Base-by-base conservation (phyloP, 2,113 vertebrate species). In the Megaptera novaeangliae region DNA sequence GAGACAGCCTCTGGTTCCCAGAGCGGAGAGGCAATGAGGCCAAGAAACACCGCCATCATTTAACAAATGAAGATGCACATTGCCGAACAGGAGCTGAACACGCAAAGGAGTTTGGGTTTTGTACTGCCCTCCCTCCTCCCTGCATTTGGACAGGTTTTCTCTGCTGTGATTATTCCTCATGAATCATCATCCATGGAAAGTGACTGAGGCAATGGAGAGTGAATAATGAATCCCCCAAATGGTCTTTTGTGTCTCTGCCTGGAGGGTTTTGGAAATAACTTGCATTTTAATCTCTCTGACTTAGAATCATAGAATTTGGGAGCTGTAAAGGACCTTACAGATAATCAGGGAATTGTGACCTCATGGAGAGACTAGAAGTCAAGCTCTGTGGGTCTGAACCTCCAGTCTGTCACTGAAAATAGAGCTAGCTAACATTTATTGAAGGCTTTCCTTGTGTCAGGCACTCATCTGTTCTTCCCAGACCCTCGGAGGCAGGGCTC, bases 151-250 rank as follows among this genome's bases (percentile, higher is more conserved):
- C 92, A 92, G 92, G 75, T 96, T 96, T 97, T 84, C 95, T 94
- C 66, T 97, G 82, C 91, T 94, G 57, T 89, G 96, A 97, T 97
- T 86, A 95, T 93, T 97, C 39, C 46, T 61, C 72, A 83, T 97
- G 96, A 98, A 96, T 97, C 96, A 97, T 95, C 95, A 92, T 71
- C 92, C 71, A n/a, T 18, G 90, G 94, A 95, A 94, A 96, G 84
- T 34, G 96, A 90, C 68, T 64, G 92, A 89, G 81, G 95, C 78
- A 52, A 92, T 55, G 59, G 86, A 85, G 94, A 89, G 66, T 88
- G 96, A 96, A 90, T 96, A 97, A 97, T 94, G 95, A 92, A 69
- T 93, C 71, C 80, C 66, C 95, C 71, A 78, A 91, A 95, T 69
- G 80, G 87, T 63, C 87, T 92, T 95, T 95, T 94, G 81, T 96